A percentile compares a stretch with the other conserved stretches of the same genome.
These are phyloP conservation scores for Slavum lentiscoides DNA, from an alignment of 2,888 invertebrate species.

Conservation along the genomic window DNA sequence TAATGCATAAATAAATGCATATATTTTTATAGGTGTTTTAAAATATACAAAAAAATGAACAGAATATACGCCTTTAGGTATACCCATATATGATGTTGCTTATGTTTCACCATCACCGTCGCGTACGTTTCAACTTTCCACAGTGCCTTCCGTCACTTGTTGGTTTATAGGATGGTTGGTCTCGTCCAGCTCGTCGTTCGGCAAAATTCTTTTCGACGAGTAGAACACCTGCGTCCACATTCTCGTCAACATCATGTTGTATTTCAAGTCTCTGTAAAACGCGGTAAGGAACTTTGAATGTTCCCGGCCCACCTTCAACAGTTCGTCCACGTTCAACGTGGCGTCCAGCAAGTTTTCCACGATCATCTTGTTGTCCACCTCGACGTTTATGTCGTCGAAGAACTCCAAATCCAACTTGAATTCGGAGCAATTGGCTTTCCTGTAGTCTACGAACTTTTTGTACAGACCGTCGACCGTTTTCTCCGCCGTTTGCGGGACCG, in stretches of 20 bases:
- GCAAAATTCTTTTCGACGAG: background rate
- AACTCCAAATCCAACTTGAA: background rate
- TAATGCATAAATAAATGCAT: no score
- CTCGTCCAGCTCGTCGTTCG: background rate
- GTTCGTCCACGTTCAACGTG: no score
- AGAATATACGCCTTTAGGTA: no score
- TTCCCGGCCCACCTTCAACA: background rate
- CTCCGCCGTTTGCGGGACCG: background rate
- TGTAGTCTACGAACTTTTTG: background rate
- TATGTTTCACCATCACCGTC: no score
- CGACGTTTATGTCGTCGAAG: background rate
- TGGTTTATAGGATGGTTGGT: background rate
- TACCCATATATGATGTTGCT: no score
- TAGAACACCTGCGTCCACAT: slow-evolving; percentile 9
- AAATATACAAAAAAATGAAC: no score
- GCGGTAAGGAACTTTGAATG: background rate
- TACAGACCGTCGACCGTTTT: background rate
- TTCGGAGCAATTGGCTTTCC: background rate
- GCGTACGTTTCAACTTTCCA: no score
- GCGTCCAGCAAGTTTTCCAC: background rate
- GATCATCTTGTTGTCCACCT: background rate
- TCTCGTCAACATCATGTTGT: background rate
- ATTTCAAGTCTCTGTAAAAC: background rate
- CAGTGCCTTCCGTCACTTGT: no score
- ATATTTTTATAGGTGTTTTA: no score